Evolutionary conservation across 53 echinoderm and acorn worm species (phyloP), one percentile per base, ranked within the genome.

Genomic region (Apostichopus leukothele): DNA sequence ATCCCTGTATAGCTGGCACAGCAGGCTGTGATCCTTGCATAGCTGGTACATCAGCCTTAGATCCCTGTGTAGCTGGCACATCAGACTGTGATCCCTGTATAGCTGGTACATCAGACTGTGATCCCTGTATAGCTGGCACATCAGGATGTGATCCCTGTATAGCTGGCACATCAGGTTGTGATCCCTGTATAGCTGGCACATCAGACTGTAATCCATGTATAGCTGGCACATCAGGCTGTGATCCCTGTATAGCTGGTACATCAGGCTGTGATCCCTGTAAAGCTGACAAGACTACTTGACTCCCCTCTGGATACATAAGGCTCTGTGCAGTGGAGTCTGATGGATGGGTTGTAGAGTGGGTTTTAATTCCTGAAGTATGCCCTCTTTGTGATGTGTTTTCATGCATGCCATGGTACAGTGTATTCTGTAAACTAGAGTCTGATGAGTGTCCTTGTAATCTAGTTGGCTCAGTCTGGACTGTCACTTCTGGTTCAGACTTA

Each of bases 161-260:
- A 39, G 39, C 39, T 39, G 39, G 39, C 39, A 39, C 39, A 39
- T 3, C 39, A 13, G 61, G 1, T 0, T 9, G 3, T 4, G 61
- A 61, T 61, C 61, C 39, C 1, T 21, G 76, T 14, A 18, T 61
- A 10, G 59, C 71, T 71, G 89, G 80, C 95, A 96, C 89, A 96
- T 86, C 5, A 94, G 53, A 79, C 90, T 93, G 95, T 8, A 91
- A 92, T 6, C 92, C 92, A 74, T 96, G 97, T 16, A 87, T 90
- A 66, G 86, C 52, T 18, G 87, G 86, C 12, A 10, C 19, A 71
- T 71, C 71, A 67, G n/a, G 23, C 12, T 26, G 19, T 27, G 26
- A 25, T 23, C 13, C 13, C 0, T 5, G 27, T 7, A 16, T 67
- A 6, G 51, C 59, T 57, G 88, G 75, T 93, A 94, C 84, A 94